Evolutionary conservation across 2,113 vertebrate species (phyloP), one percentile per base, ranked within the genome.

Genomic region (Platycercus adscitus): DNA sequence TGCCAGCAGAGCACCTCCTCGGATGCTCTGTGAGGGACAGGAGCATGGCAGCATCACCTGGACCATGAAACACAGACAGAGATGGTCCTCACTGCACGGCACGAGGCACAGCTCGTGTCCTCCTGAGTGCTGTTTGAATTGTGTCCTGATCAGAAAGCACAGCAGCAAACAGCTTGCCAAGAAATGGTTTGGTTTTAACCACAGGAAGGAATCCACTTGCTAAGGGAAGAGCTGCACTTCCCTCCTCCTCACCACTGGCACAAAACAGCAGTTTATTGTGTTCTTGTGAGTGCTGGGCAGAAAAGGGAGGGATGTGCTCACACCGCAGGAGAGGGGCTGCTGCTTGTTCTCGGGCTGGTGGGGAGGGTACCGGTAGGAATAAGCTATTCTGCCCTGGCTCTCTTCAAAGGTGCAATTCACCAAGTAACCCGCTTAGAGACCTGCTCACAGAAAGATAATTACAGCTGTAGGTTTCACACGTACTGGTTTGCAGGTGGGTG

Each of bases 31-130:
- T 2, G 6, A 58, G 33, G 3, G 49, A 4, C 10, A 2, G 31
- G 14, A 43, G 21, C 31, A 24, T 3, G 0, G 26, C 43, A 6
- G 50, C 60, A 28, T 29, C 12, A 0, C 78, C 37, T 5, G 11
- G 18, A 19, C 0, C 1, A 44, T 11, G 4, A 28, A 15, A 37
- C 25, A 17, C 50, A 25, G 50, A 3, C 20, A 21, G 4, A 7
- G 10, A 58, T 4, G 11, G 4, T 13, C 26, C 43, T 53, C 55
- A 2, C 25, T 47, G 9, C 2, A 1, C 0, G 1, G 29, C 52
- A 31, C 7, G 28, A n/a, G 9, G 33, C 44, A 53, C n/a, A 25
- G 31, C 25, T 24, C 26, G 0, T 6, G 33, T 7, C 43, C 29
- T 9, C 69, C 4, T 5, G 10, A 9, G n/a, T 3, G 47, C 35